Percentiles rank a stretch among this genome's conserved stretches.
These are phyloP conservation scores for Perodicticus potto DNA, from an alignment of 2,797 vertebrate genomes.

Conservation along the genomic window DNA sequence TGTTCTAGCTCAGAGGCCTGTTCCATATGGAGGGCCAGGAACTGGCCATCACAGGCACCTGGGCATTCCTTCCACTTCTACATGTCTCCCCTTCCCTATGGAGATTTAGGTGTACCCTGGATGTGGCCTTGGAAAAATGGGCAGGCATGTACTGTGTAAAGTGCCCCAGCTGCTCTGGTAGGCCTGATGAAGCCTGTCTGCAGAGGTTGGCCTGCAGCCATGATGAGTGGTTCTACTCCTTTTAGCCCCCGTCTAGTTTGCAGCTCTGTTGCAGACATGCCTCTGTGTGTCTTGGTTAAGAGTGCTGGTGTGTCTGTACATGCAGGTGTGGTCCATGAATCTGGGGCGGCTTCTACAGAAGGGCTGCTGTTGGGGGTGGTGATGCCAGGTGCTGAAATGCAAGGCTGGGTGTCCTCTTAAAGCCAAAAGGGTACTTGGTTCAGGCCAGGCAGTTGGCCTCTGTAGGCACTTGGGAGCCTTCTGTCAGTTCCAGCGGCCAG, in stretches of 20 bases:
- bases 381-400: neutral
- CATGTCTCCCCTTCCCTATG: accelerated
- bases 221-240: constrained; percentile 24
- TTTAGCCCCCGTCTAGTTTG: neutral
- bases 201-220: constrained; percentile 59
- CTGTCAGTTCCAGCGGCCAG: neutral
- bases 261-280: neutral
- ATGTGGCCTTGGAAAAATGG: neutral
- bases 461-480: neutral
- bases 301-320: neutral
- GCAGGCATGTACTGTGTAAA: neutral
- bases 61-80: neutral
- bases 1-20: neutral
- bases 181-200: constrained; percentile 19
- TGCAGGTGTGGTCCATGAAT: neutral
- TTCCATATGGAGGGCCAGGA: neutral
- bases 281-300: neutral
- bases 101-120: neutral
- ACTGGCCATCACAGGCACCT: neutral
- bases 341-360: neutral
- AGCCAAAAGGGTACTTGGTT: neutral
- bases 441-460: neutral
- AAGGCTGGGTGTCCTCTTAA: neutral
- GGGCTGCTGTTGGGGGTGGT: neutral
- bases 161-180: neutral